These are phyloP conservation scores for Otis tarda DNA, from an alignment of 2,113 vertebrate species.

Conservation along the genomic window DNA sequence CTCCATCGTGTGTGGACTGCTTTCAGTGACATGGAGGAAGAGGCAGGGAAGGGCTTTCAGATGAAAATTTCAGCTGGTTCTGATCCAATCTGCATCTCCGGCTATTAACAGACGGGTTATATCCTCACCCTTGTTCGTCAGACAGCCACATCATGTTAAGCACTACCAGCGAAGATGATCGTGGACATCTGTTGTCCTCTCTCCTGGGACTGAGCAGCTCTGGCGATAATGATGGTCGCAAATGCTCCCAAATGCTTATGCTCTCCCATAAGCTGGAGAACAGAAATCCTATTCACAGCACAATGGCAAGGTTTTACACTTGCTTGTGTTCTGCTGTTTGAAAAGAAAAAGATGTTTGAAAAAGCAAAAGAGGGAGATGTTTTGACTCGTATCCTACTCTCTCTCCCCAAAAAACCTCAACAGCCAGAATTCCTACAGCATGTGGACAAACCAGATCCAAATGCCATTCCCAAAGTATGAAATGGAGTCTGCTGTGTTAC, in stretches of 20 bases:
- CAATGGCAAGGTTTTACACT: not conserved
- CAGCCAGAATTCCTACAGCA: not conserved
- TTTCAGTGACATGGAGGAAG: not conserved
- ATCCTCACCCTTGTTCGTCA: not conserved
- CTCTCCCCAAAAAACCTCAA: rapidly evolving
- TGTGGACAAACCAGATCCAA: not conserved
- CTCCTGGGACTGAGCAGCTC: not conserved
- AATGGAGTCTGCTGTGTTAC: not conserved
- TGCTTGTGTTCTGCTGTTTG: not conserved
- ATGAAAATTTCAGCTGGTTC: not conserved
- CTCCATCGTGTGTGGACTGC: not conserved
- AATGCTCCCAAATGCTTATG: not conserved
- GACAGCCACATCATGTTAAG: not conserved
- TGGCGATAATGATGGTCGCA: not conserved
- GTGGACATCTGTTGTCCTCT: not conserved
- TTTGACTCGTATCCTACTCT: not conserved
- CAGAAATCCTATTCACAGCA: not conserved
- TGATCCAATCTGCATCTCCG: not conserved
- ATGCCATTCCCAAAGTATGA: not conserved
- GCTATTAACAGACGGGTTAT: not conserved
- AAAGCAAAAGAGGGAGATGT: not conserved
- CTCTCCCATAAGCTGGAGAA: not conserved
- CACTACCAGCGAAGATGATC: not conserved
- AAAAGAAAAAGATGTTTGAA: not conserved
- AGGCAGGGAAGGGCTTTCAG: not conserved